Evolutionary conservation across 2,113 vertebrate species (phyloP), one percentile per base, ranked within the genome.

Genomic region (Phycodurus eques): DNA sequence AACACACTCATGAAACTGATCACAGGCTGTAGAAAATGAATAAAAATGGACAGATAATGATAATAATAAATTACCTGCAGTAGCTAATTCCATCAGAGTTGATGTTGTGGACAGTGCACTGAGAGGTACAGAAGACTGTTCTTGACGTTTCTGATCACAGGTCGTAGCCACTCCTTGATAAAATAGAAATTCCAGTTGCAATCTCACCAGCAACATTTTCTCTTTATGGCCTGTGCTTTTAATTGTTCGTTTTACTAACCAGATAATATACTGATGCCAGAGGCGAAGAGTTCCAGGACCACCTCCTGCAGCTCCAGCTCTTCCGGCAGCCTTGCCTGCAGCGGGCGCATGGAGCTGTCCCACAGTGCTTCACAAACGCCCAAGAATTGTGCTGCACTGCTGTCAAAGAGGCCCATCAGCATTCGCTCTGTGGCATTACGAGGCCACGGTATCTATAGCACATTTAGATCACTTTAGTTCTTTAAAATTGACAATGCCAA

Each of bases 241-340:
- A 33, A 33, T 15, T 47, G 19, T 54, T 35, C 7, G 39, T 17
- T 44, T 49, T 51, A 83, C 87, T 66, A 35, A 99, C 97, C 92
- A 85, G 94, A 90, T 72, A 99, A 83, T 70, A 99, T 93, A 83
- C 94, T 94, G 67, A 92, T 80, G 59, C 95, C 98, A 77, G 96
- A 94, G 68, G 92, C 88, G 71, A 96, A 92, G 19, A 99, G 94
- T 65, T 99, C 96, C 35, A 93, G 79, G 78, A 91, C 79, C 49
- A 96, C 94, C 19, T 94, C 93, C 53, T 77, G 79, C 31, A 92
- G 31, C 84, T 95, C 94, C 1, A 42, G 46, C 77, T 97, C 94
- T 17, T 95, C 94, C 2, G 92, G 90, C 64, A 74, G 11, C 15
- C 85, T 88, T 2, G 90, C 91, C 51, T 91, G 82, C 43, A 96